Conservation (phyloP, 2,797 vertebrate species). For the Ctenosaura bakeri region DNA sequence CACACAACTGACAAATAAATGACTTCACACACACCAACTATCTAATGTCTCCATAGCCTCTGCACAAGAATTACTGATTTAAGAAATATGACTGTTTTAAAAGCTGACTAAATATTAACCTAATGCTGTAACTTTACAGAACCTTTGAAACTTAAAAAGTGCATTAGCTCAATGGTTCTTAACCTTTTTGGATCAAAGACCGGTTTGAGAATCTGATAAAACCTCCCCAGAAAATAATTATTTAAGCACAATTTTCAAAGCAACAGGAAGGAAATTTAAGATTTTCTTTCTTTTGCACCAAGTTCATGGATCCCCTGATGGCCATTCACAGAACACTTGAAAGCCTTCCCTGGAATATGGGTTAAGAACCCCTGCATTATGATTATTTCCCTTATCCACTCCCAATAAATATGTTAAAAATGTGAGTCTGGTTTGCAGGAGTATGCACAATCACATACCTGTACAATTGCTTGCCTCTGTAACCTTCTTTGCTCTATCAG, state of each 20-base stretch:
- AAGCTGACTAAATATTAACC: background rate
- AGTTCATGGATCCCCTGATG: no score
- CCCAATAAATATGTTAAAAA: background rate
- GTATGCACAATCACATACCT: constrained; percentile 81
- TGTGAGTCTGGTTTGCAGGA: background rate
- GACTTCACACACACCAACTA: background rate
- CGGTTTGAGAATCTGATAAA: no score
- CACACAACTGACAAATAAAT: background rate
- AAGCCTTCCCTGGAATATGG: background rate
- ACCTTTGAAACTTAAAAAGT: background rate
- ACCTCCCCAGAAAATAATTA: no score
- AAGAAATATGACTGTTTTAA: background rate
- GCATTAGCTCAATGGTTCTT: background rate
- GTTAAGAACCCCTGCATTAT: no score
- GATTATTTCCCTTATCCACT: no score
- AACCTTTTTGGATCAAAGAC: no score
- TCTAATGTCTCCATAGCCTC: background rate
- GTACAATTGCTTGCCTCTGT: constrained; percentile 94
- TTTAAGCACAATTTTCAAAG: no score
- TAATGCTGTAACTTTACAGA: background rate
- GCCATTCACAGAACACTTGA: background rate
- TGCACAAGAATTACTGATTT: background rate
- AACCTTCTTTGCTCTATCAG: constrained; percentile 94
- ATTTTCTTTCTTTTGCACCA: no score
- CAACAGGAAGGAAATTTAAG: no score